Base-by-base conservation (phyloP, 1,140 invertebrate genomes). In the Drosophila persimilis region DNA sequence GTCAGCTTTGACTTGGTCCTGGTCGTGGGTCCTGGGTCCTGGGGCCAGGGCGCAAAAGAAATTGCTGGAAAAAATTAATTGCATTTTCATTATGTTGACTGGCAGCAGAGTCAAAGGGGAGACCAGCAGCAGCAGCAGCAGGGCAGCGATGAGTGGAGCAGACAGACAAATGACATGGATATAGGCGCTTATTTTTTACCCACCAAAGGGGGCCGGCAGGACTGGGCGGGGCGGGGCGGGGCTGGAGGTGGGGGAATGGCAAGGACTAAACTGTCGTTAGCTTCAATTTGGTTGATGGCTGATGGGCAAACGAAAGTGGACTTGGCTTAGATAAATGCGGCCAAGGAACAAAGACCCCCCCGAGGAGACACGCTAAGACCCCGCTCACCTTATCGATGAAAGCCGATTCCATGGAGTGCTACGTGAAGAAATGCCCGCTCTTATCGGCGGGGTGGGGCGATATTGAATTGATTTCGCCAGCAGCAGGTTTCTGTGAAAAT, bases 11-110 rank as follows among this genome's bases (percentile, higher is more conserved):
- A 76, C 66, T 84, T 59, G 54, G 80, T 58, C 52, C 17, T 54
- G 51, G 39, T 17, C 17, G 0, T 17, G 17, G 17, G 17, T 17
- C 17, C 17, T 17, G 17, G 54, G 80, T 58, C 52, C 17, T 54
- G 51, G 39, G 31, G 31, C 26, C 35, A 41, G 57, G 64, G 56
- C 75, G 47, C 55, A 75, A 78, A 90, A 84, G 76, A 90, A 90
- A 90, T 86, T 77, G 83, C 77, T 88, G 83, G 88, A 90, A 90
- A 86, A 90, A 90, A 90, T 90, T 90, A 90, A 90, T 90, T 90
- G 89, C 89, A 90, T 90, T 90, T 90, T 90, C 89, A 90, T 90
- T 90, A 90, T 90, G 89, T 89, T 88, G 89, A 84, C 85, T 79
- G 79, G 67, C 71, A 67, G 70, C 71, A 67, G 70, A 66, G 69